These are phyloP conservation scores for Hymenochirus boettgeri DNA, from an alignment of 2,113 vertebrate genomes.

Conservation along the genomic window DNA sequence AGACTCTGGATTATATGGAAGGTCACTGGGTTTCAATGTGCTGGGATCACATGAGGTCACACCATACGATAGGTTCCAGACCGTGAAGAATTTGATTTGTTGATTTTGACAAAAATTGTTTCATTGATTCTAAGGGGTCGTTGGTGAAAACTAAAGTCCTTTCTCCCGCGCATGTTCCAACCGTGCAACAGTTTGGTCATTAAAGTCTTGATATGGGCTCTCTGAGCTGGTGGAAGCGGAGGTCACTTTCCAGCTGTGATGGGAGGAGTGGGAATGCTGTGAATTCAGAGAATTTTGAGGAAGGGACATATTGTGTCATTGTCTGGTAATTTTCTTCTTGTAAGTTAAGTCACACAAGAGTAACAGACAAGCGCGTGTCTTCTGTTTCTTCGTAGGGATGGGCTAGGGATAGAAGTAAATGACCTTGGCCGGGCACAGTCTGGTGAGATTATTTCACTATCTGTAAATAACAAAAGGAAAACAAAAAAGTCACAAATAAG, in stretches of 20 bases:
- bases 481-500: background rate
- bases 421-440: conserved; percentile 90
- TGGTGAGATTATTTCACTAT: conserved; percentile 86
- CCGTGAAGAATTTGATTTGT: conserved; percentile 78
- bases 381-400: conserved; percentile 84
- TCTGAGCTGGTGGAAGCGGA: conserved; percentile 90
- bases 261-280: conserved; percentile 87
- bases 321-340: conserved; percentile 72
- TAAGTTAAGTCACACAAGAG: conserved; percentile 91
- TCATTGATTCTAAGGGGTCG: conserved; percentile 80
- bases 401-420: conserved; percentile 87
- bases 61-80: conserved; percentile 82
- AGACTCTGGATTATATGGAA: conserved; percentile 87
- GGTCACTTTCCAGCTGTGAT: conserved; percentile 81
- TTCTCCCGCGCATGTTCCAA: conserved; percentile 83
- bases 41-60: conserved; percentile 92
- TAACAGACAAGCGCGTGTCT: conserved; percentile 87
- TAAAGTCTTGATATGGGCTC: conserved; percentile 84
- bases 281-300: conserved; percentile 96
- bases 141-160: conserved; percentile 91
- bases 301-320: conserved; percentile 72
- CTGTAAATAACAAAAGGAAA: conserved; percentile 54
- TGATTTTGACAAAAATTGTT: conserved; percentile 91
- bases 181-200: conserved; percentile 89
- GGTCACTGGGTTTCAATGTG: conserved; percentile 80